Percentiles rank a stretch among this genome's conserved stretches.
Conservation (phyloP, 2,888 invertebrate genomes). For the Parelbella ahira region DNA sequence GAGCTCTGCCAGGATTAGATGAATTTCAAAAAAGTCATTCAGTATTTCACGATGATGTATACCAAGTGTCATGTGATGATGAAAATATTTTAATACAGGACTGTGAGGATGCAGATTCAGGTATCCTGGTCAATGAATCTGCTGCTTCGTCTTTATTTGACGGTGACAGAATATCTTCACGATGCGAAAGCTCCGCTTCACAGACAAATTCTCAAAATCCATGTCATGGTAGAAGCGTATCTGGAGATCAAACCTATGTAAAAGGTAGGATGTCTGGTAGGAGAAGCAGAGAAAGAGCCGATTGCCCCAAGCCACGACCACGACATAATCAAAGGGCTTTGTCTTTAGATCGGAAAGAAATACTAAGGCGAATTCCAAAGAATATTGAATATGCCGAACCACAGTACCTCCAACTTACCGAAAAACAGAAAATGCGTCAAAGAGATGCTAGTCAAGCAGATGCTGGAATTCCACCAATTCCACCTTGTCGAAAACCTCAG, state of each 20-base stretch:
- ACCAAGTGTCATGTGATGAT: constrained; percentile 72
- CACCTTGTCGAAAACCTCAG: constrained; percentile 62
- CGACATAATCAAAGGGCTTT: constrained; percentile 74
- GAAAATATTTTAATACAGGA: constrained; percentile 80
- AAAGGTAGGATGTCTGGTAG: constrained; percentile 62
- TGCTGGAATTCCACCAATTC: constrained; percentile 74
- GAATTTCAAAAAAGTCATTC: constrained; percentile 83
- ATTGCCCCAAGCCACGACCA: constrained; percentile 53
- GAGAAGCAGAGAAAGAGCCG: constrained; percentile 62
- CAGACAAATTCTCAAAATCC: constrained; percentile 58
- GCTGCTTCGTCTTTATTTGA: constrained; percentile 84
- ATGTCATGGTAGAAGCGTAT: constrained; percentile 71
- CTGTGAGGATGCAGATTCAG: constrained; percentile 87
- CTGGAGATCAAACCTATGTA: constrained; percentile 69
- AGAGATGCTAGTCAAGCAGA: constrained; percentile 58
- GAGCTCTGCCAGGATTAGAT: constrained; percentile 86
- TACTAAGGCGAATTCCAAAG: constrained; percentile 72
- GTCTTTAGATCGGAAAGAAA: constrained; percentile 78
- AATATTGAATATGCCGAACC: constrained; percentile 63
- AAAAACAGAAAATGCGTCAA: constrained; percentile 74
- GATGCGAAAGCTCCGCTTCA: constrained; percentile 77
- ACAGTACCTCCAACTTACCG: constrained; percentile 68
- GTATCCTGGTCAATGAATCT: constrained; percentile 87
- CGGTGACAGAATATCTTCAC: constrained; percentile 74
- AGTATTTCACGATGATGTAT: constrained; percentile 82